Evolutionary conservation across 30 jellyfish, hydroid and myxozoan species (phyloP).

Genomic region (Nemopilema nomurai): DNA sequence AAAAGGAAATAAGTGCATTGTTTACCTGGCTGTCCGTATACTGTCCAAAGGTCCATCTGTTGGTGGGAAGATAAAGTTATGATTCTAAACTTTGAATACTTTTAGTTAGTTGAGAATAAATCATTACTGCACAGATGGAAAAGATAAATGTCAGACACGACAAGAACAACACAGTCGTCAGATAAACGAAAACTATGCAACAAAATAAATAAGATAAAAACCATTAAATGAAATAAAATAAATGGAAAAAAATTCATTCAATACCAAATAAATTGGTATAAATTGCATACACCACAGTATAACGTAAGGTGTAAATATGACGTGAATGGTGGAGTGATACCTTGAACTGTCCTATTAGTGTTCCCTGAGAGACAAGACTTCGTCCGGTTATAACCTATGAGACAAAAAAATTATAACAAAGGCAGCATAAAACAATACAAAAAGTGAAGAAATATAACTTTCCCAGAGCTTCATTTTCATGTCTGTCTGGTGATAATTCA

Average conservation of each 20-base stretch:
- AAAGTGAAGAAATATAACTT: neutral
- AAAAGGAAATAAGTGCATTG: neutral
- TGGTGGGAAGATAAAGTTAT: neutral
- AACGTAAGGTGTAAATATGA: neutral
- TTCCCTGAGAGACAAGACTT: constrained; percentile 60
- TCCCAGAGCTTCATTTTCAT: too few relatives aligned
- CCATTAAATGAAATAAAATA: too few relatives aligned
- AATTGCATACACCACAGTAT: too few relatives aligned
- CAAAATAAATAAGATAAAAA: too few relatives aligned
- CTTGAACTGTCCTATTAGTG: constrained; percentile 56
- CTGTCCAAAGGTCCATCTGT: constrained; percentile 71
- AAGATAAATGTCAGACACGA: too few relatives aligned
- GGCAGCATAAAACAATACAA: neutral
- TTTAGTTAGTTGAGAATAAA: too few relatives aligned
- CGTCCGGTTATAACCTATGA: constrained; percentile 50
- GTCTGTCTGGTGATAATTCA: too few relatives aligned
- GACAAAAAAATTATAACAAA: neutral
- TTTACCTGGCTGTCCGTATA: constrained; percentile 48
- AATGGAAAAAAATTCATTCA: too few relatives aligned
- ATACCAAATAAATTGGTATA: too few relatives aligned
- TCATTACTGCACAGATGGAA: too few relatives aligned
- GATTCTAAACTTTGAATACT: neutral
- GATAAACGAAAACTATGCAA: too few relatives aligned
- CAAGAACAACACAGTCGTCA: too few relatives aligned
- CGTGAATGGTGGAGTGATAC: neutral